Percentiles rank a stretch among this genome's conserved stretches.
Evolutionary conservation across 1,140 invertebrate genomes (phyloP).

Genomic region (Aricia agestis): DNA sequence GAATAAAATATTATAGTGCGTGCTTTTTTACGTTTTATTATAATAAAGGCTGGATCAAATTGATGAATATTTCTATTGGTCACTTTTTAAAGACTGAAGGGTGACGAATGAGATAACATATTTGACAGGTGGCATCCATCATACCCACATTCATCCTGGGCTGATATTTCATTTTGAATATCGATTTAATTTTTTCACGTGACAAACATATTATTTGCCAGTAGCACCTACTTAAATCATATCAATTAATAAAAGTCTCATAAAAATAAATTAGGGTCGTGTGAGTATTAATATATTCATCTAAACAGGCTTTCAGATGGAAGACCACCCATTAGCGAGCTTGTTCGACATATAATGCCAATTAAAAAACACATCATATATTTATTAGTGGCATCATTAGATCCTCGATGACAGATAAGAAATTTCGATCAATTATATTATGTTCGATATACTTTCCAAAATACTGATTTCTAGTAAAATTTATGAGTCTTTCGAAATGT

Average conservation of each 20-base stretch:
- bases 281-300: slow-evolving; percentile 11
- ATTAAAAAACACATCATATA: slow-evolving; percentile 13
- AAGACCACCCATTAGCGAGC: slow-evolving; percentile 6
- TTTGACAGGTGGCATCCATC: too few species aligned
- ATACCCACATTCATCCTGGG: too few species aligned
- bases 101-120: too few species aligned
- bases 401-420: background rate
- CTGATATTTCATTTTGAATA: background rate
- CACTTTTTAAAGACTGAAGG: too few species aligned
- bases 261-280: slow-evolving; percentile 3
- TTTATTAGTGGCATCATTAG: background rate
- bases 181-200: background rate
- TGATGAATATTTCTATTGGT: too few species aligned
- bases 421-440: background rate
- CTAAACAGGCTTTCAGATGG: slow-evolving; percentile 1
- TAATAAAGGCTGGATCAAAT: background rate
- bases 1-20: background rate
- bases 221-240: background rate
- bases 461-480: background rate
- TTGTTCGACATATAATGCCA: background rate
- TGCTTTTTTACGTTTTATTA: background rate
- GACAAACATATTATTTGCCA: slow-evolving; percentile 10
- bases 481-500: background rate
- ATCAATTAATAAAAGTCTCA: slow-evolving; percentile 6
- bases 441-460: background rate